Base-by-base conservation (phyloP, 2,113 vertebrate genomes). In the Seriola aureovittata region DNA sequence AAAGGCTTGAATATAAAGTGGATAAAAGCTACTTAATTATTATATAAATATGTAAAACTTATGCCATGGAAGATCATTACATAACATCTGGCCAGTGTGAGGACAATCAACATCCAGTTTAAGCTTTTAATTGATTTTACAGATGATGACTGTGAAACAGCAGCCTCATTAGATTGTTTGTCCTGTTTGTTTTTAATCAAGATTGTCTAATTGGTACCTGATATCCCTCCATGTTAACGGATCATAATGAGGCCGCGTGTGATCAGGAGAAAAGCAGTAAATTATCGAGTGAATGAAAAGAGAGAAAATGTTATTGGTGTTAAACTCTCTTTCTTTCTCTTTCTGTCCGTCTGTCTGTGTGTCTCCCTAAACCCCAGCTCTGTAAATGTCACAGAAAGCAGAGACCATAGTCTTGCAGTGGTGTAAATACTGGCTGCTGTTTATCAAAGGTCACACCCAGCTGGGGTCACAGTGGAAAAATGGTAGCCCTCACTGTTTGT, bases 401-500 rank as follows among this genome's bases (percentile, higher is more conserved):
- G 71, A 84, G 80, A 76, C 79, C 80, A 64, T 73, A 3, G 66
- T 86, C 84, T 74, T 58, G 38, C 64, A n/a, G 48, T 63, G 81
- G 73, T 78, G 77, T 89, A 86, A 91, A 91, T 83, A 84, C 80
- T 69, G 46, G 71, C 87, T 86, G 83, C 89, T 67, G 80, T 85
- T 88, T 78, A 85, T 81, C 84, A 85, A 89, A 92, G 89, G 89
- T 93, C 87, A 81, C 46, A 29, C 55, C 70, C 84, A 80, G 83
- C 55, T 71, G 74, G 68, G 81, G 73, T 80, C 81, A 75, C 40
- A 6, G 77, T 44, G 71, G 74, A 76, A 75, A 71, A 54, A 81
- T 1, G 63, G 54, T 48, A 14, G 63, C 74, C 21, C 55, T 48
- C 13, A 13, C 67, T 75, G 71, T 87, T 82, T 77, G 57, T 67